Evolutionary conservation across 2,888 invertebrate species (phyloP).

Genomic region (Villa cingulata): DNA sequence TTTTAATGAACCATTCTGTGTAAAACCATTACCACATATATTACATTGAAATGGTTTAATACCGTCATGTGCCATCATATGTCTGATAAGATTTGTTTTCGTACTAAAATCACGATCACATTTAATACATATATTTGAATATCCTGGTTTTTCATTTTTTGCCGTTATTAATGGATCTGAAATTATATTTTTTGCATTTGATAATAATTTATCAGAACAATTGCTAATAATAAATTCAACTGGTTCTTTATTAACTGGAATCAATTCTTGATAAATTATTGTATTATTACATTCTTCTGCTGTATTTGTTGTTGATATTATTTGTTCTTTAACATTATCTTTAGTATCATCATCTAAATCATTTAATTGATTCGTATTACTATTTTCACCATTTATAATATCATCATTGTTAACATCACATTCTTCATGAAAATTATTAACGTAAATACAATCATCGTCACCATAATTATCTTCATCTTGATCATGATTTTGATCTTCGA

Average conservation of each 20-base stretch:
- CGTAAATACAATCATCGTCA: neutral
- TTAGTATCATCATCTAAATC: too few relatives aligned
- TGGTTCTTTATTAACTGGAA: neutral
- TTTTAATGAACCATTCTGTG: constrained; percentile 27
- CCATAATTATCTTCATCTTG: neutral
- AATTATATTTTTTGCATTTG: neutral
- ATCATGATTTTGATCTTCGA: neutral
- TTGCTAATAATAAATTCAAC: neutral
- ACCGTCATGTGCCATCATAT: constrained; percentile 26
- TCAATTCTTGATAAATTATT: too few relatives aligned
- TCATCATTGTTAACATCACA: too few relatives aligned
- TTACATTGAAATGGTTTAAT: constrained; percentile 23
- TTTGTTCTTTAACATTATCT: too few relatives aligned
- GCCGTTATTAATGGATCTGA: constrained; percentile 1
- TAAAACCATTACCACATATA: constrained; percentile 25
- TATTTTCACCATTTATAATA: too few relatives aligned
- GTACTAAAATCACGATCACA: constrained; percentile 29
- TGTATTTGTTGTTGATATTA: too few relatives aligned
- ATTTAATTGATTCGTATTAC: too few relatives aligned
- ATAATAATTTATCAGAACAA: neutral
- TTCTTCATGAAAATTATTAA: too few relatives aligned
- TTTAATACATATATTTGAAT: constrained; percentile 20
- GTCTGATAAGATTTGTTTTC: constrained; percentile 28
- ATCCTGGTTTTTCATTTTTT: constrained; percentile 4
- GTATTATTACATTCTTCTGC: too few relatives aligned